Base-by-base conservation (phyloP, 2,888 invertebrate genomes). In the Erebia ligea region DNA sequence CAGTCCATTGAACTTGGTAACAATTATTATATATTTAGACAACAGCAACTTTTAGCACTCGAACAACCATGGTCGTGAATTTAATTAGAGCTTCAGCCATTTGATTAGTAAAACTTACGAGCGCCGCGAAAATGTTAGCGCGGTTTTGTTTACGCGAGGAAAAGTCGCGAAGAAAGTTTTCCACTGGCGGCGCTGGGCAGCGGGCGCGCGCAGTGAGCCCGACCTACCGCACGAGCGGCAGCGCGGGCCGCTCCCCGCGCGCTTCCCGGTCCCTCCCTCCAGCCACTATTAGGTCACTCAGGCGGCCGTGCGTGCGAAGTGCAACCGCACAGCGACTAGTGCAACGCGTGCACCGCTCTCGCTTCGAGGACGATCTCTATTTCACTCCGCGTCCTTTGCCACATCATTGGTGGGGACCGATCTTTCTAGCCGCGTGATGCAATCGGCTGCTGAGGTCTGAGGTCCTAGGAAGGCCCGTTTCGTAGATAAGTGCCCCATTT, bases 311-410 rank as follows among this genome's bases (percentile, higher is more conserved):
- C 92, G 92, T 92, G 91, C 90, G 87, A 90, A 91, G 80, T 91
- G 91, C 91, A 90, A 88, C 91, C 85, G 87, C 92, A 91, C 91
- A 91, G 91, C 90, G 91, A 90, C 89, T 90, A 89, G 88, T 91
- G 92, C 92, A 92, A 88, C 92, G 91, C 91, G 91, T 91, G 91
- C 91, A 90, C 88, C 91, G 92, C 92, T 91, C 92, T 92, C 92
- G 92, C 92, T 90, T 91, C 92, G 92, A 93, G 92, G 92, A 93
- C 92, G 92, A 93, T 90, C 92, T 93, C 92, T 92, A 92, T 92
- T 92, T 92, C 92, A 89, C 90, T 92, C 78, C 81, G 88, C 92
- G 92, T 92, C 92, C 92, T 92, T 92, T 90, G 84, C 91, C 87
- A 89, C 89, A 89, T 87, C 88, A 87, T 82, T 91, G 92, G 92